A percentile compares a stretch with the other conserved stretches of the same genome.
These are phyloP conservation scores for Pammene fasciana DNA, from an alignment of 2,888 invertebrate species.

Conservation along the genomic window DNA sequence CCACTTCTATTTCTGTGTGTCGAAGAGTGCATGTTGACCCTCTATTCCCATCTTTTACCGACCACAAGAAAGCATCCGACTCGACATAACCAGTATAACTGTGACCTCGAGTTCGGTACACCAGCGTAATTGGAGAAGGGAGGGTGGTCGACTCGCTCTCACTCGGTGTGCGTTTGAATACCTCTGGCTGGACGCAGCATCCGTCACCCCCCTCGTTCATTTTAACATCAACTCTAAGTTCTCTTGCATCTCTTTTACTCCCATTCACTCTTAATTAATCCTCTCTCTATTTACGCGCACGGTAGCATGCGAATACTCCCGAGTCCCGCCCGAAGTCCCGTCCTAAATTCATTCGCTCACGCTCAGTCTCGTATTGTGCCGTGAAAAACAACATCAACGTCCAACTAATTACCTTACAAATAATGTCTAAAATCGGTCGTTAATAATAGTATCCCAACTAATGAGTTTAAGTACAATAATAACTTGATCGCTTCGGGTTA, in stretches of 20 bases:
- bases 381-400: conserved; percentile 53
- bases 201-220: conserved; percentile 58
- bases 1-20: conserved; percentile 70
- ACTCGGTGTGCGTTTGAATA: not conserved
- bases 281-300: conserved; percentile 51
- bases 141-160: not conserved
- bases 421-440: conserved; percentile 26
- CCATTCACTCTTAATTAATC: conserved; percentile 44
- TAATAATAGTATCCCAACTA: conserved; percentile 23
- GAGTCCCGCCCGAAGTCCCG: conserved; percentile 61
- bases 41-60: not conserved
- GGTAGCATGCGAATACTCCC: conserved; percentile 62
- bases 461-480: conserved; percentile 24
- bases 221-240: conserved; percentile 46
- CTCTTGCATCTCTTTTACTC: conserved; percentile 57
- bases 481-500: conserved; percentile 1
- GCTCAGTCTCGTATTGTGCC: conserved; percentile 50
- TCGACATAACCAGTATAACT: not conserved
- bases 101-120: not conserved
- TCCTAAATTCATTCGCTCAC: conserved; percentile 64
- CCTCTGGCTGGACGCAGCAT: conserved; percentile 57
- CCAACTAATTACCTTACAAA: conserved; percentile 49
- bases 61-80: not conserved
- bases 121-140: not conserved
- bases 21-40: conserved; percentile 44